phyloP scores from a whole-genome alignment of 1,140 invertebrate genomes.

The Drosophila nigromelanica region DNA sequence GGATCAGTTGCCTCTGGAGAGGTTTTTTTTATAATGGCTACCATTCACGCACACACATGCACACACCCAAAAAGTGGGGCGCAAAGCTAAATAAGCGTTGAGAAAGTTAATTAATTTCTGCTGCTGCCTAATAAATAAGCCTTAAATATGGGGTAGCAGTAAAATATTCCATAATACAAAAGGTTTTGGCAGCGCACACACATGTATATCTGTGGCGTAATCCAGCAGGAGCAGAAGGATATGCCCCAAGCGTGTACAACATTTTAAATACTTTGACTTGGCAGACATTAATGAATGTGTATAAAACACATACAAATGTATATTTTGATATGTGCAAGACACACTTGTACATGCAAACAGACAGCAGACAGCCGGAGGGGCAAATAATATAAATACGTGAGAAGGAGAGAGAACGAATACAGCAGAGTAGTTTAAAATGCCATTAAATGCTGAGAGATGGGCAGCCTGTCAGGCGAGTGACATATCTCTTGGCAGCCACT shows the following conservation, averaged over 20 bases:
- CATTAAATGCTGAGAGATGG: conserved; percentile 65
- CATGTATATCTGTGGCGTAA: conserved; percentile 34
- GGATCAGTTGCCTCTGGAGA: conserved; percentile 10
- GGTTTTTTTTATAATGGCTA: conserved; percentile 31
- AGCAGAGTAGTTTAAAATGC: conserved; percentile 73
- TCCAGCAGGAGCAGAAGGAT: conserved; percentile 32
- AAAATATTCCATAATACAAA: conserved; percentile 30
- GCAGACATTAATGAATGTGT: conserved; percentile 74
- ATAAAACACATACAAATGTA: conserved; percentile 4
- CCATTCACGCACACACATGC: neutral
- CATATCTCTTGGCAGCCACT: conserved; percentile 42
- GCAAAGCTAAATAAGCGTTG: conserved; percentile 5
- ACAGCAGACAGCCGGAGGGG: conserved; percentile 17
- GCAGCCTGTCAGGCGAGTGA: conserved; percentile 44
- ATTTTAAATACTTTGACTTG: conserved; percentile 76
- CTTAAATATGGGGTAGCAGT: conserved; percentile 20
- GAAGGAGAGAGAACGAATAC: neutral
- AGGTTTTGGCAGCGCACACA: conserved; percentile 32
- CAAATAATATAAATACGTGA: neutral
- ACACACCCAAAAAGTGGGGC: neutral
- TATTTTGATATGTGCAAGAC: conserved; percentile 9
- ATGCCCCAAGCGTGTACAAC: conserved; percentile 62
- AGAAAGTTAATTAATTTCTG: conserved; percentile 75
- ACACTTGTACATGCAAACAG: conserved; percentile 10
- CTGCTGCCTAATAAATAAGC: conserved; percentile 63